phyloP scores from a whole-genome alignment of 2,888 invertebrate species.

The Lochmaea capreae region DNA sequence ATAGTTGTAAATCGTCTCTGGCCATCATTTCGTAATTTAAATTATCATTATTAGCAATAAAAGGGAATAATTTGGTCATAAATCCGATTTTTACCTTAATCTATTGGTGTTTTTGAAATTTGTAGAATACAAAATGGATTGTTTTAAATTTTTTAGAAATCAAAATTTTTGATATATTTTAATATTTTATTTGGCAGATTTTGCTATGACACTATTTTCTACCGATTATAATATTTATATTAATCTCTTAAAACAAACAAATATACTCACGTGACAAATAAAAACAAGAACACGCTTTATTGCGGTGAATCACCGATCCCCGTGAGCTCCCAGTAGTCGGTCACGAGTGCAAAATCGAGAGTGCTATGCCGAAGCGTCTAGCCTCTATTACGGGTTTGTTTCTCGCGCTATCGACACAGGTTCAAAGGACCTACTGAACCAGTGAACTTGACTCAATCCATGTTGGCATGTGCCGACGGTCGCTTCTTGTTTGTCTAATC shows the following conservation, averaged over 20 bases:
- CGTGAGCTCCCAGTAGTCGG: constrained; percentile 10
- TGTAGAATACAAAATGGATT: no score
- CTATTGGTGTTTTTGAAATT: no score
- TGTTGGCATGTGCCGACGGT: constrained; percentile 44
- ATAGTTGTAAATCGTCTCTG: no score
- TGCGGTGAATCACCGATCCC: constrained; percentile 18
- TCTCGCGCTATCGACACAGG: constrained; percentile 34
- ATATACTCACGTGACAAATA: constrained; percentile 15
- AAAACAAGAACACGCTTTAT: constrained; percentile 14
- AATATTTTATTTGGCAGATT: no score
- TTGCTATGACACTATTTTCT: not conserved
- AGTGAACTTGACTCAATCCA: constrained; percentile 51
- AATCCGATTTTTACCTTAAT: no score
- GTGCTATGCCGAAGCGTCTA: constrained; percentile 12
- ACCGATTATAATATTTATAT: not conserved
- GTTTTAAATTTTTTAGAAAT: no score
- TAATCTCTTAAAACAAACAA: not conserved
- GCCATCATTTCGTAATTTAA: no score
- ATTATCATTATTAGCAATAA: no score
- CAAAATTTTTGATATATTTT: no score
- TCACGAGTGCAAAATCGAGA: constrained; percentile 24
- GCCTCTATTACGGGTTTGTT: constrained; percentile 20
- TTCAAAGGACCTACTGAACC: constrained; percentile 55
- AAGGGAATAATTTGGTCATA: no score
- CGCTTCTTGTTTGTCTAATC: constrained; percentile 45